Evolutionary conservation across 2,797 vertebrate species (phyloP).

Genomic region (Acestrorhynchus altus): DNA sequence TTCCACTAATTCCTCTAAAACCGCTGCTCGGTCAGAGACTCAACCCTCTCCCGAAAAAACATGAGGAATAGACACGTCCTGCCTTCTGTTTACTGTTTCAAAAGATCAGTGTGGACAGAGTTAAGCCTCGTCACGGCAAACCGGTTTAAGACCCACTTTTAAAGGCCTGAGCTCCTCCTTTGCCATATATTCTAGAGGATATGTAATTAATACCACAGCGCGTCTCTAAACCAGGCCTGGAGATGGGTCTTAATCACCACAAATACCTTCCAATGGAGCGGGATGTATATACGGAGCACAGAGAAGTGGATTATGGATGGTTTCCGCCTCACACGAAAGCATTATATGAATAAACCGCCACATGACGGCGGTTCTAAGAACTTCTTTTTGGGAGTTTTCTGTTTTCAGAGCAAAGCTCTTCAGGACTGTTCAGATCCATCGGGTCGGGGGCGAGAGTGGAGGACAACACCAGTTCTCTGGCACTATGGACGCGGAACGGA

Average conservation of each 20-base stretch:
- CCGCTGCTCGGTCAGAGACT: neutral
- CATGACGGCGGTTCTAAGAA: neutral
- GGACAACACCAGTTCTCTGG: slow-evolving; percentile 49
- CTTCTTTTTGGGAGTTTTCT: neutral
- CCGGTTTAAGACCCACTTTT: slow-evolving; percentile 2
- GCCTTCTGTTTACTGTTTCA: slow-evolving; percentile 17
- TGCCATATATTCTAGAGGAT: neutral
- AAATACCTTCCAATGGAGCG: slow-evolving; percentile 43
- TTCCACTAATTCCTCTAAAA: slow-evolving; percentile 29
- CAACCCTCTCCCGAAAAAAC: neutral
- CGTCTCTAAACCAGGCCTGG: slow-evolving; percentile 19
- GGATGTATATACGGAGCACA: slow-evolving; percentile 8
- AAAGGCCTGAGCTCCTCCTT: neutral
- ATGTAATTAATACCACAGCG: slow-evolving; percentile 1
- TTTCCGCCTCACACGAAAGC: slow-evolving; percentile 39
- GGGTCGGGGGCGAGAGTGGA: slow-evolving; percentile 38
- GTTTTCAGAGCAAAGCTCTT: slow-evolving; percentile 27
- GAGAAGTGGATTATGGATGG: slow-evolving; percentile 35
- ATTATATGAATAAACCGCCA: slow-evolving; percentile 35
- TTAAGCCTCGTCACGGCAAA: slow-evolving; percentile 19
- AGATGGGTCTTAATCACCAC: slow-evolving; percentile 21
- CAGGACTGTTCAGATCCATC: slow-evolving; percentile 39
- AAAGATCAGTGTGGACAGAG: slow-evolving; percentile 13
- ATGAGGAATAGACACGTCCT: neutral
- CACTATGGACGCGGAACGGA: slow-evolving; percentile 31